Percentiles rank a stretch among this genome's conserved stretches.
Conservation (phyloP, 2,113 vertebrate species). For the Propithecus coquereli region DNA sequence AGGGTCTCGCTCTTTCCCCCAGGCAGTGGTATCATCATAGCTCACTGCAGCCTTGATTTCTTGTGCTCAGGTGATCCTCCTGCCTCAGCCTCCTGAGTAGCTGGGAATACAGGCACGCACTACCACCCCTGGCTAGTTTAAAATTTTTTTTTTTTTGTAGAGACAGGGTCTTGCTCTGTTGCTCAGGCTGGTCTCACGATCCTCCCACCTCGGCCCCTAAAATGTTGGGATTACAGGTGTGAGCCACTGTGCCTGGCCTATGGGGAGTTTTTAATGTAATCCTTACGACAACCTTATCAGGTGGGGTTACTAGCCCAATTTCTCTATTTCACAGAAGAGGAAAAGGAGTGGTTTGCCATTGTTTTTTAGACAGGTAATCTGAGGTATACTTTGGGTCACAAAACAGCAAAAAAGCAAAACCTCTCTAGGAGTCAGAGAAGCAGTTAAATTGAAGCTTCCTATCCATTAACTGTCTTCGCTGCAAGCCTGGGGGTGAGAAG, state of each 20-base stretch:
- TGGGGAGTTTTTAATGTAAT: neutral
- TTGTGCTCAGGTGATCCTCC: neutral
- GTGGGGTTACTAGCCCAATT: neutral
- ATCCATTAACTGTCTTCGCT: neutral
- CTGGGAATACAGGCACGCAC: neutral
- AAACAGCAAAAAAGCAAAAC: neutral
- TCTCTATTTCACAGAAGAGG: neutral
- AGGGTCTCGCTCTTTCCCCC: neutral
- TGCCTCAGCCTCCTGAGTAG: neutral
- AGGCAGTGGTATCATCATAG: neutral
- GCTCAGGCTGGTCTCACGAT: neutral
- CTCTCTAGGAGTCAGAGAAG: neutral
- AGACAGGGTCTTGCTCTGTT: neutral
- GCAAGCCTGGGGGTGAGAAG: accelerated
- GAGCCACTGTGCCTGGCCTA: neutral
- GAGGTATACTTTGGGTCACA: neutral
- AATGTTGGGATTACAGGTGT: neutral
- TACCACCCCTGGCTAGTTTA: neutral
- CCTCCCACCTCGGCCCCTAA: neutral
- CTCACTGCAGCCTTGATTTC: neutral
- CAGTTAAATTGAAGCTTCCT: neutral
- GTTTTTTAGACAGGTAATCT: neutral
- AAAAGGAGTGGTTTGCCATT: neutral
- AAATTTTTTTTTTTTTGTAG: neutral
- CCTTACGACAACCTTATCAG: accelerated